These are phyloP conservation scores for Porites australiensis DNA, from an alignment of 64 coral and sea anemone species.

Conservation along the genomic window DNA sequence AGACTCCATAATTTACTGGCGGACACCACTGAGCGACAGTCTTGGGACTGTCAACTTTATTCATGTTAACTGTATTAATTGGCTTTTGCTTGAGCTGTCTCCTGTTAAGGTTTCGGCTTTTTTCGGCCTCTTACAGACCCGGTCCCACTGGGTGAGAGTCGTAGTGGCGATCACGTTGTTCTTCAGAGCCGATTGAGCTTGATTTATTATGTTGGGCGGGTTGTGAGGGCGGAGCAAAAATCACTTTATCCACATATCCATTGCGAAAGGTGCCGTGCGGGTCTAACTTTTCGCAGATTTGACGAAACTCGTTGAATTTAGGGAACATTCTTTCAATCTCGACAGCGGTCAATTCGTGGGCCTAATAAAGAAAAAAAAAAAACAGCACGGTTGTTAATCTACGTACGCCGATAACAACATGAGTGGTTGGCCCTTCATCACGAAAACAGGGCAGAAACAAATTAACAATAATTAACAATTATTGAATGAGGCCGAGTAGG, in stretches of 20 bases:
- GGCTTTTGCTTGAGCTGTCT: too few species aligned
- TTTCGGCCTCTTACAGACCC: neutral
- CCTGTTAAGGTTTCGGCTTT: too few species aligned
- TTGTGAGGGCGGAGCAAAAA: conserved; percentile 17
- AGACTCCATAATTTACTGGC: too few species aligned
- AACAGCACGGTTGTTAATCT: neutral
- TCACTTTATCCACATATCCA: conserved; percentile 53
- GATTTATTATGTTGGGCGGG: neutral
- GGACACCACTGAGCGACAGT: too few species aligned
- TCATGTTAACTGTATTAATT: too few species aligned
- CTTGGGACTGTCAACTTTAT: too few species aligned
- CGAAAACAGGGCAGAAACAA: too few species aligned
- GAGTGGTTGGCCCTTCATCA: too few species aligned
- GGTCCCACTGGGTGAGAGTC: neutral
- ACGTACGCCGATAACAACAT: too few species aligned
- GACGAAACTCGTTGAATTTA: conserved; percentile 54
- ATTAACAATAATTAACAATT: too few species aligned
- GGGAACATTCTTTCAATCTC: conserved; percentile 71
- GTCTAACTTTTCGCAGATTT: conserved; percentile 73
- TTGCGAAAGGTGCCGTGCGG: conserved; percentile 68
- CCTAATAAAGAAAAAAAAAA: conserved; percentile 44
- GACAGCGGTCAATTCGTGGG: conserved; percentile 45
- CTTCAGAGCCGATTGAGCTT: neutral
- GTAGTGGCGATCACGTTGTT: neutral
- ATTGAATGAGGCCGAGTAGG: too few species aligned